These are phyloP conservation scores for Microcebus griseorufus DNA, from an alignment of 2,113 vertebrate genomes.

Conservation along the genomic window DNA sequence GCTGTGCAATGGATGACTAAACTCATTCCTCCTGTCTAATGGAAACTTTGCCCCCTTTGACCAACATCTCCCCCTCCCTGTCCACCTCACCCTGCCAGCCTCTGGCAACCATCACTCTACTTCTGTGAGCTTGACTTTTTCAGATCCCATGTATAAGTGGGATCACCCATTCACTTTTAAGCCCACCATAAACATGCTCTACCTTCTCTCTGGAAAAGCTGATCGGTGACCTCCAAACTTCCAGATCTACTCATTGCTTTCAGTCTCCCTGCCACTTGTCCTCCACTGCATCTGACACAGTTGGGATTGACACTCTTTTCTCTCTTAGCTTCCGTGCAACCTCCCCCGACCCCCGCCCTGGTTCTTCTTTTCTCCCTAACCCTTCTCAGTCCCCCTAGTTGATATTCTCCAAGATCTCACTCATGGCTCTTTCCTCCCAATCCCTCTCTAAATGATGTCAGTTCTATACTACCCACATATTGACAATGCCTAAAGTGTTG, in stretches of 20 bases:
- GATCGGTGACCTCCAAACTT: neutral
- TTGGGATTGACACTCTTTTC: neutral
- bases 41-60: neutral
- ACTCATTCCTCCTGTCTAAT: neutral
- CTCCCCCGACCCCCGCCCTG: accelerated
- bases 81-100: neutral
- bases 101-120: too few relatives aligned
- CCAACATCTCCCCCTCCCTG: neutral
- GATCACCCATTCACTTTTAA: neutral
- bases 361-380: neutral
- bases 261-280: neutral
- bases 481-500: neutral
- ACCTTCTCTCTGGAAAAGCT: neutral
- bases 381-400: neutral
- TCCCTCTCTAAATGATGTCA: neutral
- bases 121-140: neutral
- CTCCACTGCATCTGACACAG: too few relatives aligned
- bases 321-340: neutral
- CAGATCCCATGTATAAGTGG: neutral
- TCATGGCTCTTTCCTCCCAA: neutral
- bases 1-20: neutral
- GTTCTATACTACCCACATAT: too few relatives aligned
- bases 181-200: accelerated
- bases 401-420: neutral
- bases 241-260: neutral